Conservation (phyloP, 2,888 invertebrate genomes). For the Orthosia gothica region DNA sequence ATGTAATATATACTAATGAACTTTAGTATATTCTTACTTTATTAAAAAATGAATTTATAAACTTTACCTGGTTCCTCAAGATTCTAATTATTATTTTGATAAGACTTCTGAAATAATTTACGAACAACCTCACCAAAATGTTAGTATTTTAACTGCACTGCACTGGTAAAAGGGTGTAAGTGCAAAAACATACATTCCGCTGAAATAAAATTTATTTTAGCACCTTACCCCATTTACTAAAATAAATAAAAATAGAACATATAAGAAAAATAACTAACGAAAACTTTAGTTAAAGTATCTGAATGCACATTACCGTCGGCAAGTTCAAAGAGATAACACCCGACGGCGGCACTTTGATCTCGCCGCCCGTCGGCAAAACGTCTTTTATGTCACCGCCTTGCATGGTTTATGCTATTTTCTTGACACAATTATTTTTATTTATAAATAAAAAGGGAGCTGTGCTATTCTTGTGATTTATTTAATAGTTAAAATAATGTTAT, state of each 20-base stretch:
- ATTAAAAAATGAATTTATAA: too few species aligned
- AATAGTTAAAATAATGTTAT: slow-evolving; percentile 25
- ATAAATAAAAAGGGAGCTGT: slow-evolving; percentile 44
- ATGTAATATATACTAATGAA: too few species aligned
- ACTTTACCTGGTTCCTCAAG: too few species aligned
- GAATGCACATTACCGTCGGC: slow-evolving; percentile 78
- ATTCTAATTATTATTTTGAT: not conserved
- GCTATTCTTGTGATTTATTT: slow-evolving; percentile 51
- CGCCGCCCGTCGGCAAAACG: slow-evolving; percentile 80
- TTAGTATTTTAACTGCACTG: too few species aligned
- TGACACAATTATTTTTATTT: slow-evolving; percentile 71
- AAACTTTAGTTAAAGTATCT: slow-evolving; percentile 52
- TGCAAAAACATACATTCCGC: slow-evolving; percentile 15
- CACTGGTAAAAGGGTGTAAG: not conserved
- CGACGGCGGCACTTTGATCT: slow-evolving; percentile 84
- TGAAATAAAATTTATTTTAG: slow-evolving; percentile 21
- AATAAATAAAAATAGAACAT: slow-evolving; percentile 49
- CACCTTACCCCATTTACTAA: slow-evolving; percentile 37
- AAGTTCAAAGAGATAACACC: slow-evolving; percentile 76
- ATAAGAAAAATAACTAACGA: slow-evolving; percentile 35
- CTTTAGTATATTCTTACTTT: too few species aligned
- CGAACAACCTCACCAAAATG: too few species aligned
- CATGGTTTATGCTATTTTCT: slow-evolving; percentile 70
- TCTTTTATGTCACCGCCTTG: slow-evolving; percentile 64
- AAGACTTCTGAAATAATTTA: not conserved